A percentile compares a stretch with the other conserved stretches of the same genome.
phyloP scores from a whole-genome alignment of 2,797 vertebrate genomes.

The Trichosurus vulpecula region DNA sequence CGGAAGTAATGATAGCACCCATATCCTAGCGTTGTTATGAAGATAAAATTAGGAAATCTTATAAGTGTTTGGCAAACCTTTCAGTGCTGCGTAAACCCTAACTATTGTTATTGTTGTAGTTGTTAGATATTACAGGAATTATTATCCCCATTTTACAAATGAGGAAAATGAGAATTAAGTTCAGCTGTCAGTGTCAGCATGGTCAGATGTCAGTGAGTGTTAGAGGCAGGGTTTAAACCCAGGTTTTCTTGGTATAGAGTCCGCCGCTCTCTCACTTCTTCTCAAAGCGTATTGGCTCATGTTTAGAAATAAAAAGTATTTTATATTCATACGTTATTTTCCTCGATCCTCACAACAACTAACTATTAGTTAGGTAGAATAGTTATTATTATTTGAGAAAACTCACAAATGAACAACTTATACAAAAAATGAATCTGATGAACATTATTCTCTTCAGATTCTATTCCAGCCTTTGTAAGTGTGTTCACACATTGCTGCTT shows the following conservation, averaged over 20 bases:
- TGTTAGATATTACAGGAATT: not conserved
- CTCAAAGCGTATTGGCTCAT: not conserved
- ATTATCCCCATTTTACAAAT: not conserved
- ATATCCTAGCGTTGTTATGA: not conserved
- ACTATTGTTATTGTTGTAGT: not conserved
- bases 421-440: not conserved
- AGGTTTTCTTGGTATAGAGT: not conserved
- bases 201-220: not conserved
- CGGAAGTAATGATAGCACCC: not conserved
- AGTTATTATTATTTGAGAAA: not conserved
- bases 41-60: not conserved
- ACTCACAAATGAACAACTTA: not conserved
- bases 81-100: not conserved
- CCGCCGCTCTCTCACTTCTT: not conserved
- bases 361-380: not conserved
- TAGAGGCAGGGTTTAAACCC: not conserved
- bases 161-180: not conserved
- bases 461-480: not conserved
- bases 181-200: not conserved
- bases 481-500: not conserved
- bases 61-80: not conserved
- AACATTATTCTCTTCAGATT: not conserved
- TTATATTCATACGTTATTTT: not conserved
- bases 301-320: not conserved
- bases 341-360: not conserved